Conservation (phyloP, 2,113 vertebrate species). For the Mugil cephalus region DNA sequence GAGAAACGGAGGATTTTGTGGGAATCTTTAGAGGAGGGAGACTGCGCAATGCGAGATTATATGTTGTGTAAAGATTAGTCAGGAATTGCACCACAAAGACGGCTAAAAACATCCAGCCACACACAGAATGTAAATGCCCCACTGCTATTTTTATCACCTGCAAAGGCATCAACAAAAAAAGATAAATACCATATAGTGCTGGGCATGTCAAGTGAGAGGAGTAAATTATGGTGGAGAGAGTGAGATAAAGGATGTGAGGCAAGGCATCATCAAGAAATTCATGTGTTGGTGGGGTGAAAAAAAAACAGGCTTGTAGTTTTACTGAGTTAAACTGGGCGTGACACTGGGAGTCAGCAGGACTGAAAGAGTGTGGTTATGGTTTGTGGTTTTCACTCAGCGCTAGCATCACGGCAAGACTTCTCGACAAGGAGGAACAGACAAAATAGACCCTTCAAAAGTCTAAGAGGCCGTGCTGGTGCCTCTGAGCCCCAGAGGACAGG, state of each 20-base stretch:
- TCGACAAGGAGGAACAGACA: conserved; percentile 40
- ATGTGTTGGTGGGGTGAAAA: background rate
- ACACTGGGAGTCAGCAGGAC: conserved; percentile 61
- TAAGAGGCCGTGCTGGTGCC: conserved; percentile 31
- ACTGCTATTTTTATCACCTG: conserved; percentile 45
- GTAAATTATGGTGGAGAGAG: conserved; percentile 37
- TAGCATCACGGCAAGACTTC: conserved; percentile 52
- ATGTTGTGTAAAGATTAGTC: conserved; percentile 53
- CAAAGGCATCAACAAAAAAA: conserved; percentile 21
- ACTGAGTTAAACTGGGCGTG: conserved; percentile 74
- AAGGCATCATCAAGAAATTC: conserved; percentile 33
- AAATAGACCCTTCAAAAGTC: conserved; percentile 51
- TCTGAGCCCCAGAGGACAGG: conserved; percentile 11
- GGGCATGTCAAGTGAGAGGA: conserved; percentile 8
- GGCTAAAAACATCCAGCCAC: conserved; percentile 28
- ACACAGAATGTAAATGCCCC: conserved; percentile 32
- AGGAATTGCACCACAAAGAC: conserved; percentile 27
- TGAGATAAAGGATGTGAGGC: conserved; percentile 26
- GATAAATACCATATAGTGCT: conserved; percentile 15
- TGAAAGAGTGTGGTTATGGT: conserved; percentile 65
- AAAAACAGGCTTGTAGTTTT: conserved; percentile 29
- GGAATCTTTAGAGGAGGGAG: background rate
- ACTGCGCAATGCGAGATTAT: conserved; percentile 42
- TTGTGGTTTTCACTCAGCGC: conserved; percentile 65
- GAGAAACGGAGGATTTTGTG: conserved; percentile 5